Conservation (phyloP, 2,797 vertebrate genomes). For the Morelia viridis region DNA sequence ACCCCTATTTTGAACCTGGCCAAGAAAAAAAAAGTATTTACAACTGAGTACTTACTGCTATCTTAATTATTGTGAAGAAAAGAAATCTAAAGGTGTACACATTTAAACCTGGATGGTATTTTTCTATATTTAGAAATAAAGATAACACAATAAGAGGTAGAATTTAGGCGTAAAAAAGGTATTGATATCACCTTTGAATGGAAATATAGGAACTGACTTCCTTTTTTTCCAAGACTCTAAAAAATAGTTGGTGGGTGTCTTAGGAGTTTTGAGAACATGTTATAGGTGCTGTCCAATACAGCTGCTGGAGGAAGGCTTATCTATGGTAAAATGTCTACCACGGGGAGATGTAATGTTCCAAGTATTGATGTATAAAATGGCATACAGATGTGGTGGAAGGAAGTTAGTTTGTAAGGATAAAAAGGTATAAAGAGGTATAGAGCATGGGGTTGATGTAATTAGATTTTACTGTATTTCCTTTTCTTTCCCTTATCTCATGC, state of each 20-base stretch:
- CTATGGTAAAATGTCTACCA: background rate
- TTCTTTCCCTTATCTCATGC: background rate
- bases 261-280: background rate
- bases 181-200: background rate
- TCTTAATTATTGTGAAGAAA: background rate
- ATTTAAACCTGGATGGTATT: background rate
- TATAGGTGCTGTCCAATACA: background rate
- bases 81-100: background rate
- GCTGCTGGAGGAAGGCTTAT: background rate
- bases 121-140: background rate
- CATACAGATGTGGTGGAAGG: background rate
- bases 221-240: background rate
- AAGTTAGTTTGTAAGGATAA: background rate
- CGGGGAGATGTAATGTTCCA: too few relatives aligned
- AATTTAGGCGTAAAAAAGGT: background rate
- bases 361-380: background rate
- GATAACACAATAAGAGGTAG: background rate
- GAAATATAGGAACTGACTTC: background rate
- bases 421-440: background rate
- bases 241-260: background rate
- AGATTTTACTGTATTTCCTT: background rate
- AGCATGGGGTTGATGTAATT: background rate
- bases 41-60: background rate
- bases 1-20: background rate
- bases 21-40: background rate